A percentile compares a stretch with the other conserved stretches of the same genome.
These are phyloP conservation scores for Buphagus erythrorhynchus DNA, from an alignment of 2,797 vertebrate genomes.

Conservation along the genomic window DNA sequence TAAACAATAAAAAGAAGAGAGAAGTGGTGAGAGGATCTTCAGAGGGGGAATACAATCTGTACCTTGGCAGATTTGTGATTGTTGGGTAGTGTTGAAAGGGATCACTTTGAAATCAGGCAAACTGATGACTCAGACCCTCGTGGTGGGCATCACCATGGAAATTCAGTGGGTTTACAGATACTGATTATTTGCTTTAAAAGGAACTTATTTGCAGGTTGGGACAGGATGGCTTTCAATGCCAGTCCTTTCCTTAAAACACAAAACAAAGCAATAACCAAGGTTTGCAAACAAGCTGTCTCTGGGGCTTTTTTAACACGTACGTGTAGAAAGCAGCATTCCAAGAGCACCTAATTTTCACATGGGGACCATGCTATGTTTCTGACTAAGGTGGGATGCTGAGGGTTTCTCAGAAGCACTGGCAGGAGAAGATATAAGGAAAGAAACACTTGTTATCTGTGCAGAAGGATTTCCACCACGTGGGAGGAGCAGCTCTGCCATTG, in stretches of 20 bases:
- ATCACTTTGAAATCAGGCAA: not conserved
- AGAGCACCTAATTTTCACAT: not conserved
- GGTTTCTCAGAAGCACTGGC: not conserved
- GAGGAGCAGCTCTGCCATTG: not conserved
- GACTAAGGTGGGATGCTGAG: not conserved
- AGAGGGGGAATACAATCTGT: not conserved
- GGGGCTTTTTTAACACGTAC: rapidly evolving
- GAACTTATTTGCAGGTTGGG: not conserved
- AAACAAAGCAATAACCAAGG: not conserved
- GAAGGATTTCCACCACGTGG: not conserved
- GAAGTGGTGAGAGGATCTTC: not conserved
- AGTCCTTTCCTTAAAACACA: not conserved
- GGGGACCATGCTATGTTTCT: not conserved
- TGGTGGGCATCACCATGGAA: not conserved
- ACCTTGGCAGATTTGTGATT: not conserved
- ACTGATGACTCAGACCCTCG: rapidly evolving
- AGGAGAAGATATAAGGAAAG: not conserved
- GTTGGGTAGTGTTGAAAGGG: not conserved
- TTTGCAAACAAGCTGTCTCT: not conserved
- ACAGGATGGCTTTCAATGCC: not conserved
- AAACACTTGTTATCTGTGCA: not conserved
- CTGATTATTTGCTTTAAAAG: not conserved
- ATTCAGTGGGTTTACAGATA: not conserved
- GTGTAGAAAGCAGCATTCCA: not conserved
- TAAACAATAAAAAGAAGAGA: not conserved